Base-by-base conservation (phyloP, 1,140 invertebrate genomes). In the Drosophila lowei region DNA sequence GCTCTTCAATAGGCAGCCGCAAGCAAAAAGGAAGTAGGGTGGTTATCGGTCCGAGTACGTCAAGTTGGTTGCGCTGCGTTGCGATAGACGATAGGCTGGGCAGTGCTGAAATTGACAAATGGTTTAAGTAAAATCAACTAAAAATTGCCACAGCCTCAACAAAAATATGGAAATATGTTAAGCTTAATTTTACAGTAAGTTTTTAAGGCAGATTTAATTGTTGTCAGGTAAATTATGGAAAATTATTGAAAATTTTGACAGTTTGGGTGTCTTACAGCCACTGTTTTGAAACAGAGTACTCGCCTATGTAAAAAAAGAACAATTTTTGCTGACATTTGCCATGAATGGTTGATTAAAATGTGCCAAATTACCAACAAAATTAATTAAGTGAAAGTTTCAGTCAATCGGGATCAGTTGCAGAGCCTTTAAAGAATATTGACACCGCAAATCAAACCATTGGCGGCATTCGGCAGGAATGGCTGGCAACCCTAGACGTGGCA, bases 1-100 rank as follows among this genome's bases (percentile, higher is more conserved):
- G 79, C 85, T 72, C 67, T 76, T 71, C 78, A 79, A 88, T 63
- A 76, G 90, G 90, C 85, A 90, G 90, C 74, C 88, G 89, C 89
- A 85, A 91, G 75, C 53, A 77, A 90, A 91, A 91, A 90, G 89
- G 90, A 90, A 71, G 85, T 90, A 21, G 48, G 23, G 16, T 16
- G 42, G 41, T 75, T 78, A 48, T 75, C 44, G 63, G 42, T 41
- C 25, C 18, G 6, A 43, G 43, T 9, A 72, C 68, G 56, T 89
- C 18, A 83, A 73, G 79, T 72, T 89, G 66, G 84, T 61, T 71
- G 79, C 85, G 70, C 30, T 85, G 46, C 8, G 64, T 63, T 44
- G 56, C 43, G 25, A 3, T 47, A 3, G 9, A 5, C 41, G 57
- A 43, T 54, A 73, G 16, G 23, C n/a, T 49, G 7, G 7, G 2